Percentiles rank a stretch among this genome's conserved stretches.
phyloP scores from a whole-genome alignment of 2,113 vertebrate species.

The Dromiciops gliroides region DNA sequence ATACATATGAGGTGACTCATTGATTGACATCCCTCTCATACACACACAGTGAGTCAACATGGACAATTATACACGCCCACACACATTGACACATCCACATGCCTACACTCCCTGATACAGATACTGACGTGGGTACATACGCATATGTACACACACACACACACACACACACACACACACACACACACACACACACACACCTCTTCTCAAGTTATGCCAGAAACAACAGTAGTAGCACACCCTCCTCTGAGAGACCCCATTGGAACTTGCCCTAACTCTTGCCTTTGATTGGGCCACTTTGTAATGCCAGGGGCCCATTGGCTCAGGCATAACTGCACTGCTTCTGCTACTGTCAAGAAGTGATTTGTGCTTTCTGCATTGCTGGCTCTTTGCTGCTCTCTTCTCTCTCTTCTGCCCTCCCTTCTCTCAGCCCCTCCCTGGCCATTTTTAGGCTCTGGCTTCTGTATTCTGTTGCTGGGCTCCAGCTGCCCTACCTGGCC shows the following conservation, averaged over 20 bases:
- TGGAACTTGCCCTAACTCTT: neutral
- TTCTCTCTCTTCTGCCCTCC: neutral
- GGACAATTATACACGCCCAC: neutral
- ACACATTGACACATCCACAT: neutral
- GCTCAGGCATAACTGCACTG: neutral
- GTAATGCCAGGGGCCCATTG: neutral
- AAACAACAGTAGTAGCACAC: too few relatives aligned
- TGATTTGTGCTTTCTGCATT: neutral
- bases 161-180: neutral
- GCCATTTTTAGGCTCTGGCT: neutral
- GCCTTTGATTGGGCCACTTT: neutral
- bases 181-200: neutral
- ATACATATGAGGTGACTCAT: neutral
- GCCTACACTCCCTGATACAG: too few relatives aligned
- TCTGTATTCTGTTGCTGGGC: neutral
- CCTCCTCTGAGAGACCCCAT: neutral
- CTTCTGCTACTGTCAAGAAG: neutral
- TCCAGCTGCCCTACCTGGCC: neutral
- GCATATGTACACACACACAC: neutral
- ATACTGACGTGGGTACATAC: too few relatives aligned
- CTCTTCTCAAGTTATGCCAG: too few relatives aligned
- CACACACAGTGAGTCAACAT: neutral
- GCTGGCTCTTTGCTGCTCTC: neutral
- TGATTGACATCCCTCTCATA: neutral
- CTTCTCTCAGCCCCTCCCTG: neutral